Percentiles rank a stretch among this genome's conserved stretches.
Evolutionary conservation across 2,888 invertebrate species (phyloP).

Genomic region (Sphaerophoria rueppellii): DNA sequence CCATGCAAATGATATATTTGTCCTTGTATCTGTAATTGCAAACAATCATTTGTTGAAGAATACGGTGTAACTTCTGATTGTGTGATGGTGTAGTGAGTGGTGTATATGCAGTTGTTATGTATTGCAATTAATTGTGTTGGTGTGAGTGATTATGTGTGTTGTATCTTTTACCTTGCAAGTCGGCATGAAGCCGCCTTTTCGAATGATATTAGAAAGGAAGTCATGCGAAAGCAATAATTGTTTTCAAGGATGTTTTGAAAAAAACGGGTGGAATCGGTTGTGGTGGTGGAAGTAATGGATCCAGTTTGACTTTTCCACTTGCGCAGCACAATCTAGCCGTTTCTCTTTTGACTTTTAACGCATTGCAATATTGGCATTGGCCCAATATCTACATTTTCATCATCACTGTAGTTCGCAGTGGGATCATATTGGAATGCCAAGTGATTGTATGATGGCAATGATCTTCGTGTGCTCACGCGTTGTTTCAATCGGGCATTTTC

Average conservation of each 20-base stretch:
- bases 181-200: slow-evolving; percentile 47
- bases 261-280: slow-evolving; percentile 39
- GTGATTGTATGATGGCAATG: slow-evolving; percentile 62
- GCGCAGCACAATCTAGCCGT: slow-evolving; percentile 31
- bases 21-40: slow-evolving; percentile 18
- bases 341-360: slow-evolving; percentile 8
- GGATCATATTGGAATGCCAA: slow-evolving; percentile 30
- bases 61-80: not conserved
- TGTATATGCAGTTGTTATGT: slow-evolving; percentile 40
- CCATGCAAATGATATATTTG: slow-evolving; percentile 35
- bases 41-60: slow-evolving; percentile 3
- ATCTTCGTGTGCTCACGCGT: slow-evolving; percentile 61
- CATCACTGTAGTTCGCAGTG: slow-evolving; percentile 3
- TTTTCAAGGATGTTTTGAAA: slow-evolving; percentile 21
- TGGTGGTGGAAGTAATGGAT: slow-evolving; percentile 43
- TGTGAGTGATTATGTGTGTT: slow-evolving; percentile 54
- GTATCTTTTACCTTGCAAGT: slow-evolving; percentile 38
- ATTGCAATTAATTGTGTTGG: slow-evolving; percentile 32
- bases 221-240: slow-evolving; percentile 51
- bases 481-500: slow-evolving; percentile 65
- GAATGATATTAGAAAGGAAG: slow-evolving; percentile 53
- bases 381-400: slow-evolving; percentile 5
- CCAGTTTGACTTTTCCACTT: slow-evolving; percentile 46
- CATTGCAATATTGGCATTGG: not conserved
- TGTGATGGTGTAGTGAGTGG: slow-evolving; percentile 9